These are phyloP conservation scores for Geophilus truncorum DNA, from an alignment of 2,888 invertebrate species.

Conservation along the genomic window DNA sequence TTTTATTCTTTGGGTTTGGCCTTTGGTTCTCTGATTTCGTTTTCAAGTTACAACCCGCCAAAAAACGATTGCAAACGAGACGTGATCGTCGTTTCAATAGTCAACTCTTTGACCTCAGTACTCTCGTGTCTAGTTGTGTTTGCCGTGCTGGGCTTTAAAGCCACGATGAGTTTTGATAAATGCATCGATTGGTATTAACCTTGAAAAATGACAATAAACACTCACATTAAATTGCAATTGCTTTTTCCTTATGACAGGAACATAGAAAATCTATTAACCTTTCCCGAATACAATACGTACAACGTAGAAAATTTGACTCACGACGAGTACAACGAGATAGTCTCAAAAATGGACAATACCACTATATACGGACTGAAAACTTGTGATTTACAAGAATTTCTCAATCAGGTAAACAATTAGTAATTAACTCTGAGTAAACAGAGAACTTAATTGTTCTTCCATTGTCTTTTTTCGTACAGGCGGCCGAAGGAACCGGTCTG, in stretches of 20 bases:
- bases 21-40: constrained; percentile 91
- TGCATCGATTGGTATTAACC: constrained; percentile 58
- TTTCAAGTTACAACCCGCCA: constrained; percentile 90
- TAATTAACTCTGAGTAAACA: not conserved
- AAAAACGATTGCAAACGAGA: constrained; percentile 93
- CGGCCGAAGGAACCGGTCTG: constrained; percentile 90
- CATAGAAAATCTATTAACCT: constrained; percentile 45
- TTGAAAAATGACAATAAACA: not conserved
- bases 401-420: constrained; percentile 75
- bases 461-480: constrained; percentile 55
- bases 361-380: constrained; percentile 56
- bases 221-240: not conserved
- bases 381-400: constrained; percentile 67
- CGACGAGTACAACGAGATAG: not conserved
- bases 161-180: constrained; percentile 78
- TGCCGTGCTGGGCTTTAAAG: constrained; percentile 92
- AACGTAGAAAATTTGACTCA: not conserved
- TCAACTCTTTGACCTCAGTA: constrained; percentile 88
- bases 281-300: not conserved
- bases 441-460: not conserved
- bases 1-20: constrained; percentile 94
- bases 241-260: constrained; percentile 53
- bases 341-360: constrained; percentile 40
- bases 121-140: constrained; percentile 94
- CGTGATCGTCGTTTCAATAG: constrained; percentile 81